Percentiles rank a stretch among this genome's conserved stretches.
These are phyloP conservation scores for Microcebus jonahi DNA, from an alignment of 2,113 vertebrate genomes.

Conservation along the genomic window DNA sequence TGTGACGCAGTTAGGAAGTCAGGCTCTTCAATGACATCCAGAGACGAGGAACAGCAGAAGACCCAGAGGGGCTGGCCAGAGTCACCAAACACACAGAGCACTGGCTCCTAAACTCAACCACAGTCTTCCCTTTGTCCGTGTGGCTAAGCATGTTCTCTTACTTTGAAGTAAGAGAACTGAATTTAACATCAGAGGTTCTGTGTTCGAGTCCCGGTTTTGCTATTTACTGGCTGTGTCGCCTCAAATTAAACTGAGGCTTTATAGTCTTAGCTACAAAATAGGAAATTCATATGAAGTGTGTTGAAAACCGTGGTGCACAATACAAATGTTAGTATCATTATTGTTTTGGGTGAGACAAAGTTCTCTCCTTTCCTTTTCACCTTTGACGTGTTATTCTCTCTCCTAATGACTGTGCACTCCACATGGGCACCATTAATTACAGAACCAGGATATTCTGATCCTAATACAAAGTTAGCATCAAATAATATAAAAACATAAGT, in stretches of 20 bases:
- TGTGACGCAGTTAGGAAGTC: not conserved
- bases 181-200: not conserved
- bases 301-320: not conserved
- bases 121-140: not conserved
- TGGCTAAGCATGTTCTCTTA: too few relatives aligned
- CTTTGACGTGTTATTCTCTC: not conserved
- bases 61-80: not conserved
- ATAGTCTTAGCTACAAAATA: not conserved
- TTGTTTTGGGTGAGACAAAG: not conserved
- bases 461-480: not conserved
- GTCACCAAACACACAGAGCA: not conserved
- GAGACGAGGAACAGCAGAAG: not conserved
- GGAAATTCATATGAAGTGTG: not conserved
- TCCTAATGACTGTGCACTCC: not conserved
- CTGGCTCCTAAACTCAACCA: not conserved
- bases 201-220: not conserved
- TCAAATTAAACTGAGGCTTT: slow-evolving; percentile 11
- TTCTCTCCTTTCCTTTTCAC: not conserved
- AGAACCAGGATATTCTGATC: not conserved
- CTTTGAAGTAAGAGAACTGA: not conserved
- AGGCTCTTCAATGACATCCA: not conserved
- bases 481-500: not conserved
- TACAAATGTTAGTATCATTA: not conserved
- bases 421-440: not conserved
- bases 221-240: not conserved